Evolutionary conservation across 2,797 vertebrate genomes (phyloP).

Genomic region (Vireo griseus): DNA sequence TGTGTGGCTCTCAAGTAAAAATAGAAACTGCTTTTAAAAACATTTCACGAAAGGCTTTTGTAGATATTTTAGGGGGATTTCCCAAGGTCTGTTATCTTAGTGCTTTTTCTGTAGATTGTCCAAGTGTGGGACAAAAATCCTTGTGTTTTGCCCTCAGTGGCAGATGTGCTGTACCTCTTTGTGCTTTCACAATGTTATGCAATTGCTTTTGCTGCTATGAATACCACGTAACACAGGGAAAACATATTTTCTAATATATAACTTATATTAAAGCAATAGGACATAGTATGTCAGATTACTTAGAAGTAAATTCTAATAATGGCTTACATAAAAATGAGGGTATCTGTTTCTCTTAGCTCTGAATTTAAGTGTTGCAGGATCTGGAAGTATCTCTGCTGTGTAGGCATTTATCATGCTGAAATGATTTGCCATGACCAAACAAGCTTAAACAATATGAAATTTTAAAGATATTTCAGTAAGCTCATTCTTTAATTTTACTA

Average conservation of each 20-base stretch:
- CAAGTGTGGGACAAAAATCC: constrained; percentile 9
- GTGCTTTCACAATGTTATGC: constrained; percentile 14
- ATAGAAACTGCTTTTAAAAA: constrained; percentile 34
- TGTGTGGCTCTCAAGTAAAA: constrained; percentile 45
- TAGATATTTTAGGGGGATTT: constrained; percentile 25
- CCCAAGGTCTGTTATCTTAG: not conserved
- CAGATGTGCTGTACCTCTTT: constrained; percentile 25
- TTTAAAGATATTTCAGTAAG: constrained; percentile 73
- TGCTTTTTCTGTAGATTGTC: not conserved
- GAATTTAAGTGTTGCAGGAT: constrained; percentile 66
- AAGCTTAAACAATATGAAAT: constrained; percentile 68
- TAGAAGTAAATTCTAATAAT: constrained; percentile 72
- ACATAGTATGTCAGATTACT: constrained; percentile 61
- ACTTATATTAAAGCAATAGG: constrained; percentile 71
- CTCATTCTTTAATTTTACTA: constrained; percentile 71
- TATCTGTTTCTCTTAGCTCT: constrained; percentile 64
- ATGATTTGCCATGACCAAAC: constrained; percentile 60
- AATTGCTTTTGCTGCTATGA: constrained; percentile 41
- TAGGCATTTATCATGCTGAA: constrained; percentile 64
- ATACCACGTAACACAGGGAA: not conserved
- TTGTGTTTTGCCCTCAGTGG: not conserved
- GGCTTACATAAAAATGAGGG: constrained; percentile 67
- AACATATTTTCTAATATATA: constrained; percentile 52
- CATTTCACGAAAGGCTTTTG: not conserved
- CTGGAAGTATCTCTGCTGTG: constrained; percentile 19